Conservation (phyloP, 2,888 invertebrate species). For the Leptura quadrifasciata region DNA sequence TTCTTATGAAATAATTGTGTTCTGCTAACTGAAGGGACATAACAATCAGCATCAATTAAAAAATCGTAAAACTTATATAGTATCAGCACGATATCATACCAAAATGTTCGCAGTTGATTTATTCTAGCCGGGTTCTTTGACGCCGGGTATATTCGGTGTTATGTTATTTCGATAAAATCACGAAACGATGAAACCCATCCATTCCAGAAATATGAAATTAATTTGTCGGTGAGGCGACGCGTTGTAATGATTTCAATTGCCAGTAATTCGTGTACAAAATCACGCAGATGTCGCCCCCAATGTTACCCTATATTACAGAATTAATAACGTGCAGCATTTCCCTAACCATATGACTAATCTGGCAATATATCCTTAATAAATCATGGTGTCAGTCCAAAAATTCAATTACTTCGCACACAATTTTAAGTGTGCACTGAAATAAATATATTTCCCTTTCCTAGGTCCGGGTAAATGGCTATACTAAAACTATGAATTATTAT, state of each 20-base stretch:
- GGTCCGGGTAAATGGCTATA: too few species aligned
- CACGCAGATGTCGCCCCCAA: conserved; percentile 16
- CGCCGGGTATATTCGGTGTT: neutral
- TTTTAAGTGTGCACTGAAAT: neutral
- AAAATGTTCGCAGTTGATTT: neutral
- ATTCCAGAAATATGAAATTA: conserved; percentile 12
- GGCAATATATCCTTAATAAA: conserved; percentile 27
- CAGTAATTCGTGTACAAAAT: conserved; percentile 12
- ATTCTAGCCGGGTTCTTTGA: neutral
- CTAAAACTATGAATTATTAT: too few species aligned
- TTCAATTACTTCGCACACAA: conserved; percentile 18
- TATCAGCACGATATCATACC: neutral
- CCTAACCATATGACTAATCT: conserved; percentile 26
- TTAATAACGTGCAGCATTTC: conserved; percentile 24
- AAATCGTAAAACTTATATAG: neutral
- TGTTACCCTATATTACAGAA: conserved; percentile 17
- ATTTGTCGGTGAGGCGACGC: conserved; percentile 1
- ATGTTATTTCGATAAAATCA: conserved; percentile 11
- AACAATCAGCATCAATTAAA: neutral
- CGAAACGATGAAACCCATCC: conserved; percentile 5
- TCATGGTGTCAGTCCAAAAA: conserved; percentile 29
- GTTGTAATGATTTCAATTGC: conserved; percentile 9
- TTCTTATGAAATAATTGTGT: too few species aligned
- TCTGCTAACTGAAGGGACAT: too few species aligned
- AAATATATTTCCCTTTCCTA: too few species aligned